Conservation (phyloP, 1,140 invertebrate species). For the Parapsyche elsis region DNA sequence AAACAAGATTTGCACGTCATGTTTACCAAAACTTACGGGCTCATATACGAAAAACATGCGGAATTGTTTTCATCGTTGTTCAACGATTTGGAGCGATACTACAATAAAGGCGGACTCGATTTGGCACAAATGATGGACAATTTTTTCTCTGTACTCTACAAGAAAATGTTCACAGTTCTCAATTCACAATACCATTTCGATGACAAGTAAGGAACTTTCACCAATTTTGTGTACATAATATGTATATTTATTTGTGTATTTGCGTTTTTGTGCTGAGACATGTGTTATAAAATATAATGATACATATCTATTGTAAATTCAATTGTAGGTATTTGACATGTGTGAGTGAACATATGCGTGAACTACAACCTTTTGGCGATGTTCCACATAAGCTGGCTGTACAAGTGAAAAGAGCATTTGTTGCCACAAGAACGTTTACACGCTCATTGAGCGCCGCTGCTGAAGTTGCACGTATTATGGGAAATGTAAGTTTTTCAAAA, state of each 20-base stretch:
- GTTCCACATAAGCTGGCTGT: conserved; percentile 89
- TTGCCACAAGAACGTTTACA: conserved; percentile 92
- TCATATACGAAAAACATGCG: conserved; percentile 93
- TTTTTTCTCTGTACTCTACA: conserved; percentile 93
- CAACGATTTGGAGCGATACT: conserved; percentile 90
- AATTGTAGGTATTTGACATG: conserved; percentile 81
- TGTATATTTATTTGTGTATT: neutral
- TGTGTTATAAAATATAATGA: conserved; percentile 26
- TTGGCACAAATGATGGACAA: conserved; percentile 88
- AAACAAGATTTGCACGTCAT: conserved; percentile 90
- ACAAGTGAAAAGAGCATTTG: conserved; percentile 92
- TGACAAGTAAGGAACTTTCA: conserved; percentile 79
- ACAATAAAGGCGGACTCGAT: conserved; percentile 82
- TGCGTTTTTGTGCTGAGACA: too few relatives aligned
- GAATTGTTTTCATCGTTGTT: conserved; percentile 94
- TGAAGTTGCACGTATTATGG: conserved; percentile 85
- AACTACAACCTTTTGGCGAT: conserved; percentile 94
- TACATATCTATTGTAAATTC: conserved; percentile 29
- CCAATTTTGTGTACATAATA: neutral
- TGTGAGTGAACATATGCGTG: conserved; percentile 90
- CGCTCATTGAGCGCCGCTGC: conserved; percentile 86
- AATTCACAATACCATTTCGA: conserved; percentile 92
- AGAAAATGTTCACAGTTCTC: conserved; percentile 96
- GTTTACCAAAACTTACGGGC: conserved; percentile 95
- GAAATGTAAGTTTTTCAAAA: conserved; percentile 72